Evolutionary conservation across 1,140 invertebrate species (phyloP).

Genomic region (Diuraphis noxia): DNA sequence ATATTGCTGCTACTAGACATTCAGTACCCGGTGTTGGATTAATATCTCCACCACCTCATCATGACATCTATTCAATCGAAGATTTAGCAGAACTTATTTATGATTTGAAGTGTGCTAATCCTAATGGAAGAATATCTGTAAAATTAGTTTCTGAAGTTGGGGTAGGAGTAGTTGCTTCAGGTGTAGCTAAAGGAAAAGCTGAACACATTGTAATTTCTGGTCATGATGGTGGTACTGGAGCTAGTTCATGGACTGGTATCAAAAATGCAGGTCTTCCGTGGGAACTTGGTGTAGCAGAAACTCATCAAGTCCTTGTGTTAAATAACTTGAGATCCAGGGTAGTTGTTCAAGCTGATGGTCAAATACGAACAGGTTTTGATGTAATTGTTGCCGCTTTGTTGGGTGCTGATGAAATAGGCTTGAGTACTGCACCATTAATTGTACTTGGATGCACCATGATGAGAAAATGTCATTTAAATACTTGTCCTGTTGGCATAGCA

Average conservation of each 20-base stretch:
- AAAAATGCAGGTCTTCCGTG: constrained; percentile 95
- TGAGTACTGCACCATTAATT: constrained; percentile 96
- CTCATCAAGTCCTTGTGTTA: constrained; percentile 93
- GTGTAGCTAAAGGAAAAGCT: constrained; percentile 97
- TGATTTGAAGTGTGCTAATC: constrained; percentile 97
- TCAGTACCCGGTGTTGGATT: constrained; percentile 97
- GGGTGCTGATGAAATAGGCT: constrained; percentile 98
- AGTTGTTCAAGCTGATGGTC: constrained; percentile 92
- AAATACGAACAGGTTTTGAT: constrained; percentile 92
- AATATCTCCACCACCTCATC: constrained; percentile 98
- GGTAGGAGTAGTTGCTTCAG: constrained; percentile 95
- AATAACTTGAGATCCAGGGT: constrained; percentile 95
- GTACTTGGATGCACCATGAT: constrained; percentile 99
- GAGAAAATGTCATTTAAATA: constrained; percentile 99
- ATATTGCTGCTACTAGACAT: constrained; percentile 93
- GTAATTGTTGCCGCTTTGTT: constrained; percentile 94
- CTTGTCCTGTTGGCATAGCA: constrained; percentile 97
- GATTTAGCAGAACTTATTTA: constrained; percentile 98
- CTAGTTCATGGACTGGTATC: constrained; percentile 95
- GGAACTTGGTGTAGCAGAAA: constrained; percentile 97
- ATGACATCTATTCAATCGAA: constrained; percentile 99
- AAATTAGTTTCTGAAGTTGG: constrained; percentile 98
- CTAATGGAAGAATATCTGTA: constrained; percentile 91
- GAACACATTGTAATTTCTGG: constrained; percentile 98
- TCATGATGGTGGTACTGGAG: constrained; percentile 97